phyloP scores from a whole-genome alignment of 2,113 vertebrate genomes.

The Zeus faber region DNA sequence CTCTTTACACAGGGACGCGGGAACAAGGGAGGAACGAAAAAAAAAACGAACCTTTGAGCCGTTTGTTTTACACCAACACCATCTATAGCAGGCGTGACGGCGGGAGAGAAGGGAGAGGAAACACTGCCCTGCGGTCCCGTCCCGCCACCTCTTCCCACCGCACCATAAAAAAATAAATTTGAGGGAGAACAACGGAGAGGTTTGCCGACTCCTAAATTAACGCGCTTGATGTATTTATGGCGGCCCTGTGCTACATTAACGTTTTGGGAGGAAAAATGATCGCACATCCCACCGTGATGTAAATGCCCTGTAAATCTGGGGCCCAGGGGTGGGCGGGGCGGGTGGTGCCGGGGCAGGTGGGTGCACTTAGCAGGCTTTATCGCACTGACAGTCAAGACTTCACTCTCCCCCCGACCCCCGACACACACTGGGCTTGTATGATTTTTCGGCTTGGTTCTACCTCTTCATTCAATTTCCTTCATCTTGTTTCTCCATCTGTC shows the following conservation, averaged over 20 bases:
- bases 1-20: too few species aligned
- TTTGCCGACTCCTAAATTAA: conserved; percentile 58
- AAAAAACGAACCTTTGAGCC: too few species aligned
- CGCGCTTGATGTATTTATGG: conserved; percentile 56
- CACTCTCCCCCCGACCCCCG: background rate
- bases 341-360: too few species aligned
- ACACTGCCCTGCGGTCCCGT: too few species aligned
- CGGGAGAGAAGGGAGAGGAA: too few species aligned
- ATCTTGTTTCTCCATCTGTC: conserved; percentile 20
- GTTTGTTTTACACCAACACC: too few species aligned
- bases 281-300: conserved; percentile 52
- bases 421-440: too few species aligned
- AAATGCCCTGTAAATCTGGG: conserved; percentile 64
- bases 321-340: too few species aligned
- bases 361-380: conserved; percentile 61
- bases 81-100: too few species aligned
- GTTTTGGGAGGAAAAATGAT: conserved; percentile 64
- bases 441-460: conserved; percentile 33
- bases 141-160: conserved; percentile 22
- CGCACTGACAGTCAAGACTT: conserved; percentile 26
- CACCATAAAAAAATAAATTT: conserved; percentile 51
- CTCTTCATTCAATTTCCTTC: background rate
- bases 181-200: conserved; percentile 54
- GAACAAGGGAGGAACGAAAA: too few species aligned
- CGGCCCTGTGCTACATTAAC: conserved; percentile 54